Evolutionary conservation across 2,113 vertebrate genomes (phyloP).

Genomic region (Lepidothrix coronata): DNA sequence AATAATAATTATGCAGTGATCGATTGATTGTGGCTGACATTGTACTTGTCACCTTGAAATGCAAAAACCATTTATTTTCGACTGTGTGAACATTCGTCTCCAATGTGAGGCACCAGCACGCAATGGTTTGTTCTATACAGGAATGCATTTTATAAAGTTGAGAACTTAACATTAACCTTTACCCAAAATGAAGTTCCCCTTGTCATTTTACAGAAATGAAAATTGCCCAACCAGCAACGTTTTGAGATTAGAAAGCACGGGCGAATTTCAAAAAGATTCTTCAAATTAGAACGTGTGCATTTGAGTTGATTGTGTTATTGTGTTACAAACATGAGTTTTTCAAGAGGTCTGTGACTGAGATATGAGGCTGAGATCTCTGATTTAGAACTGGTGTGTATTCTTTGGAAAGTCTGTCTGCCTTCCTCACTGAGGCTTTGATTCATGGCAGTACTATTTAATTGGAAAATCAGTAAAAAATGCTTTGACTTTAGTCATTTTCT

Average conservation of each 20-base stretch:
- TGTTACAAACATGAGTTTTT: background rate
- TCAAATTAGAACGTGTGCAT: background rate
- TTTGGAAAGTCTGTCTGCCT: background rate
- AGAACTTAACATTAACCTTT: conserved; percentile 68
- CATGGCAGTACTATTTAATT: background rate
- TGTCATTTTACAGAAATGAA: conserved; percentile 60
- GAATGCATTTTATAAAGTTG: conserved; percentile 62
- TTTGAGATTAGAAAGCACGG: conserved; percentile 56
- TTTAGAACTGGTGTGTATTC: background rate
- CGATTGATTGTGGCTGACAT: conserved; percentile 85
- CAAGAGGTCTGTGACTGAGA: background rate
- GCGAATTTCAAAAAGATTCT: conserved; percentile 43
- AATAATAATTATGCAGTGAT: conserved; percentile 88
- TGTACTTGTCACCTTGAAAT: conserved; percentile 85
- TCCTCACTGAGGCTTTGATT: background rate
- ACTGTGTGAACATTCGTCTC: conserved; percentile 56
- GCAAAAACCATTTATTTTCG: conserved; percentile 78
- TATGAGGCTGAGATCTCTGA: background rate
- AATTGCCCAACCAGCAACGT: conserved; percentile 56
- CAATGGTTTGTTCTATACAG: conserved; percentile 62
- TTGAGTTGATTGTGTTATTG: background rate
- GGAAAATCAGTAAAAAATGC: background rate
- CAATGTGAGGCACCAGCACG: conserved; percentile 47
- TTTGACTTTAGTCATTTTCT: background rate
- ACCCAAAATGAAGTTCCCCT: conserved; percentile 67